Base-by-base conservation (phyloP, 2,888 invertebrate genomes). In the Tuta absoluta region DNA sequence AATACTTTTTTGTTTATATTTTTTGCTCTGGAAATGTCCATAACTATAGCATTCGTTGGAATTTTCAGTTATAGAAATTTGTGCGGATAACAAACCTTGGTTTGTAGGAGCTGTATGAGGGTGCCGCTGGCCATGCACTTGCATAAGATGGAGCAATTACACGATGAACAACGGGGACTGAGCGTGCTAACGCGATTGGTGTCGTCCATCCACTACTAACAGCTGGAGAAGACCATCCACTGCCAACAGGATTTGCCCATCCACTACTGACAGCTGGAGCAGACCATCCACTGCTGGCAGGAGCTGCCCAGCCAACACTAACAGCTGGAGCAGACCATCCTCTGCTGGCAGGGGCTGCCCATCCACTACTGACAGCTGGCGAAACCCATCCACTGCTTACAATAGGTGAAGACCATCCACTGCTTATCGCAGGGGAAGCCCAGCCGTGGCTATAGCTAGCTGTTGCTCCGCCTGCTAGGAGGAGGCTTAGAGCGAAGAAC, bases 391-490 rank as follows among this genome's bases (percentile, higher is more conserved):
- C 59, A 45, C 59, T 60, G 45, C 41, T 38, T 1, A 45, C 45
- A 24, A 58, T 19, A 23, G 59, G 59, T 11, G 59, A 59, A 11
- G 61, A 17, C 61, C 48, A 61, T 17, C 61, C 61, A 48, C 48
- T 60, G n/a, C 21, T 56, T 0, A 38, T 5, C 5, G 33, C 24
- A 11, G 60, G 60, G 14, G 59, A 59, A 38, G 59, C 7, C 59
- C 59, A 59, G 53, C 53, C 56, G n/a, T 56, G 60, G 17, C 60
- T 60, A 24, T 60, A 60, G 60, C 60, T 24, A 14, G 60, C 60
- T 4, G 14, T 45, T 23, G 60, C 60, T 8, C 24, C 60, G 10
- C 45, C 38, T 14, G 17, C 58, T 38, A 60, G 24, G 5, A 60
- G 12, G 24, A n/a, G 17, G 41, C 24, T 21, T 23, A n/a, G 1